A percentile compares a stretch with the other conserved stretches of the same genome.
phyloP scores from a whole-genome alignment of 2,797 vertebrate species.

The Ceryle rudis region DNA sequence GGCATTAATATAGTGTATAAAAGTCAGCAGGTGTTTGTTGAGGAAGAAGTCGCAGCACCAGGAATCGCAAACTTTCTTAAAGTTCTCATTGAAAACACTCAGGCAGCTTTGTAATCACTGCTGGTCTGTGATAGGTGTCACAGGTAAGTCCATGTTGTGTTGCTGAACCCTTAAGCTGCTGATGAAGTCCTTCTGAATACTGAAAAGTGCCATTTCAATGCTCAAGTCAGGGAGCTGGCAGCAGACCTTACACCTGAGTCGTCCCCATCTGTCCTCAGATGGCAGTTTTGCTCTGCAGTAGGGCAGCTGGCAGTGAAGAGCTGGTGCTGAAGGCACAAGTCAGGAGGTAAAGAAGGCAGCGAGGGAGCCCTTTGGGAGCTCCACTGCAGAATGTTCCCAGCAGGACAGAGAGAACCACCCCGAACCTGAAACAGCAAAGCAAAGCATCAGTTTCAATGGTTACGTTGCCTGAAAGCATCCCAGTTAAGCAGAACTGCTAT shows the following conservation, averaged over 20 bases:
- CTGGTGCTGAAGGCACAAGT: neutral
- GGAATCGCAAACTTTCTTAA: neutral
- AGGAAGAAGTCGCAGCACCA: neutral
- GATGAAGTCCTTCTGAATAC: neutral
- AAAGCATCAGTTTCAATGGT: neutral
- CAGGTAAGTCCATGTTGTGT: neutral
- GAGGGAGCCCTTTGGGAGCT: neutral
- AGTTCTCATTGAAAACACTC: neutral
- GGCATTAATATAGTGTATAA: neutral
- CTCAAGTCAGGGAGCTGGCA: neutral
- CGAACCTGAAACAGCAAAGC: neutral
- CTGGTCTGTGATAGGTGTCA: neutral
- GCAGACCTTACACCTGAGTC: neutral
- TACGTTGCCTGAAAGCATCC: neutral
- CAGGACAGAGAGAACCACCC: rapidly evolving
- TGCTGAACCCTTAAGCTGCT: neutral
- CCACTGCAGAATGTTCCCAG: neutral
- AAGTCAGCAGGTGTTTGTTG: neutral
- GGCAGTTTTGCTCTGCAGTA: neutral
- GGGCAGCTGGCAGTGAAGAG: neutral
- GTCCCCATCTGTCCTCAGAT: rapidly evolving
- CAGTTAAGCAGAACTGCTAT: neutral
- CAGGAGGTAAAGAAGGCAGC: neutral
- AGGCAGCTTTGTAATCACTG: neutral
- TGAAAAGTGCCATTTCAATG: rapidly evolving